A percentile compares a stretch with the other conserved stretches of the same genome.
Evolutionary conservation across 2,113 vertebrate genomes (phyloP).

Genomic region (Daubentonia madagascariensis): DNA sequence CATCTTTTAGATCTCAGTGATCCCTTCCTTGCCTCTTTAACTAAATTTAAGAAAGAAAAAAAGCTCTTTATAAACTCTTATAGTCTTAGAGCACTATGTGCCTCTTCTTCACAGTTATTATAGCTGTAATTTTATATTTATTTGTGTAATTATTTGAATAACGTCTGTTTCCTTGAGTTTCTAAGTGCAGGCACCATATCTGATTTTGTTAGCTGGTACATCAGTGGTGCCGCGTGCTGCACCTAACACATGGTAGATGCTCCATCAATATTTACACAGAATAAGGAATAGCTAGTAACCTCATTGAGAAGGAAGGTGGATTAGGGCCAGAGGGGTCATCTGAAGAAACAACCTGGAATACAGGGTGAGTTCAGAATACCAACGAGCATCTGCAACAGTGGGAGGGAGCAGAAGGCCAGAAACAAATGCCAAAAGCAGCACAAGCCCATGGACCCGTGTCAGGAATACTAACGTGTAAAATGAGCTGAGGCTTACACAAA

Average conservation of each 20-base stretch:
- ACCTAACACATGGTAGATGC: too few species aligned
- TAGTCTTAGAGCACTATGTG: not conserved
- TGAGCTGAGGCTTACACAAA: not conserved
- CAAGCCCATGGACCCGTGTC: not conserved
- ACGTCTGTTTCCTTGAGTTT: not conserved
- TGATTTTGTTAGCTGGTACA: not conserved
- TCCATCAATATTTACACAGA: not conserved
- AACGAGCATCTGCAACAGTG: not conserved
- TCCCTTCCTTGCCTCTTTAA: not conserved
- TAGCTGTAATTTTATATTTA: not conserved
- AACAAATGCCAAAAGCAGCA: not conserved
- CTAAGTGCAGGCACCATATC: not conserved
- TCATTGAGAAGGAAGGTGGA: not conserved
- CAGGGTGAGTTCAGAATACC: not conserved
- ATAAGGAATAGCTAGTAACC: not conserved
- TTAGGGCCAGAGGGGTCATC: not conserved
- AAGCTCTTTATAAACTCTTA: not conserved
- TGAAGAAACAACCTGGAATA: not conserved
- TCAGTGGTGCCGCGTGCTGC: too few species aligned
- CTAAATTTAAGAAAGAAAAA: not conserved
- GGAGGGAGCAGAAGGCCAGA: conserved; percentile 3
- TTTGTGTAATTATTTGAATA: not conserved
- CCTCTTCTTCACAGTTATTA: not conserved
- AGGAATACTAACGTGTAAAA: conserved; percentile 32
- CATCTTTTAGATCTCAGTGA: not conserved